phyloP scores from a whole-genome alignment of 2,113 vertebrate genomes.

The Salvelinus fontinalis region DNA sequence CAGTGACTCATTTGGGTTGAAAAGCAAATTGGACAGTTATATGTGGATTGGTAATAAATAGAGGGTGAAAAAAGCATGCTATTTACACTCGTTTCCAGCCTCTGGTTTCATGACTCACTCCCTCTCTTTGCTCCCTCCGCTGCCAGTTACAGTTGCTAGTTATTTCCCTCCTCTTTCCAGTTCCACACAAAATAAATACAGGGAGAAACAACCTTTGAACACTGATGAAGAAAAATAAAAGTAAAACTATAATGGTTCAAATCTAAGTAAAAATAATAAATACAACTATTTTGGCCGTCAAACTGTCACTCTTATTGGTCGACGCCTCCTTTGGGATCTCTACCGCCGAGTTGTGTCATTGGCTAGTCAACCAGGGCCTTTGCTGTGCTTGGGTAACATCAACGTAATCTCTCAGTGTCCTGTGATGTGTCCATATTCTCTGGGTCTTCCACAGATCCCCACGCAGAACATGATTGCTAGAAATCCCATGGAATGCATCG shows the following conservation, averaged over 20 bases:
- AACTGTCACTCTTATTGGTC: conserved; percentile 53
- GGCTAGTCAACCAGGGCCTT: conserved; percentile 43
- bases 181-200: conserved; percentile 68
- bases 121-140: background rate
- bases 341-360: conserved; percentile 25
- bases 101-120: conserved; percentile 13
- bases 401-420: conserved; percentile 24
- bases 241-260: conserved; percentile 46
- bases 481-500: too few relatives aligned
- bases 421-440: conserved; percentile 5
- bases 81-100: conserved; percentile 61
- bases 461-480: too few relatives aligned
- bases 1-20: background rate
- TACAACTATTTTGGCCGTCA: conserved; percentile 68
- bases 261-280: conserved; percentile 71
- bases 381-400: conserved; percentile 40
- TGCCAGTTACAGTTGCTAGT: conserved; percentile 1
- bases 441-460: conserved; percentile 1
- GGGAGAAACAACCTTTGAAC: conserved; percentile 36
- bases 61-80: conserved; percentile 63
- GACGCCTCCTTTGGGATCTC: conserved; percentile 41
- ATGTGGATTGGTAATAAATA: conserved; percentile 50
- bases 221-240: conserved; percentile 32
- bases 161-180: conserved; percentile 29
- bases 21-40: conserved; percentile 21